Base-by-base conservation (phyloP, 2,113 vertebrate species). In the Capreolus pygargus region DNA sequence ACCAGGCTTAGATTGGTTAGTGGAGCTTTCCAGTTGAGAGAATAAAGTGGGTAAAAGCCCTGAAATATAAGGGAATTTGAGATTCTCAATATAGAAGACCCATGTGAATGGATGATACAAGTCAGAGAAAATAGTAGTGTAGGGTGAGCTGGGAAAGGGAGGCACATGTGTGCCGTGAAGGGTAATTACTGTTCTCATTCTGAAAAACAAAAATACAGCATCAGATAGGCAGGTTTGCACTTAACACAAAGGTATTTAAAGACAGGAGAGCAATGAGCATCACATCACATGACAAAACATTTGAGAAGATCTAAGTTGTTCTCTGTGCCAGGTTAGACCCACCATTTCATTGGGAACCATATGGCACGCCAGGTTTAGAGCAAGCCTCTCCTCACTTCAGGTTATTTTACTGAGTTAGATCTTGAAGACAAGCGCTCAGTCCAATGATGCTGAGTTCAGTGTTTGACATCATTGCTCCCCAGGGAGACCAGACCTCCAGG, bases 401-500 rank as follows among this genome's bases (percentile, higher is more conserved):
- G 93, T 43, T 19, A 74, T 94, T 93, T 83, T 58, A 87, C 95
- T 86, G 91, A 90, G 91, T 76, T 86, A 55, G 70, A 89, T 95
- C 43, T 91, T 83, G 86, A 93, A 94, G 96, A 95, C 96, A 76
- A 84, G 91, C 74, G 55, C 61, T 93, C 55, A 30, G 4, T 93
- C 83, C 52, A 86, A 81, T 64, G 93, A 87, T 93, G 39, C 74
- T 28, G 30, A 84, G 55, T 17, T 95, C 70, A 33, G 58, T 58
- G 55, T 86, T 86, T 97, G 93, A 97, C 91, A 58, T 8, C 0
- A 5, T 15, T 67, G 43, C 39, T 93, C 96, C 96, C 91, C 50
- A 36, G 83, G 89, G 98, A 97, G 25, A 89, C 33, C 0, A 2
- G 57, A 47, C 89, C 95, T 96, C 89, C 36, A 30, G 89, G 93